Base-by-base conservation (phyloP, 2,797 vertebrate species). In the Lutjanus argentimaculatus region DNA sequence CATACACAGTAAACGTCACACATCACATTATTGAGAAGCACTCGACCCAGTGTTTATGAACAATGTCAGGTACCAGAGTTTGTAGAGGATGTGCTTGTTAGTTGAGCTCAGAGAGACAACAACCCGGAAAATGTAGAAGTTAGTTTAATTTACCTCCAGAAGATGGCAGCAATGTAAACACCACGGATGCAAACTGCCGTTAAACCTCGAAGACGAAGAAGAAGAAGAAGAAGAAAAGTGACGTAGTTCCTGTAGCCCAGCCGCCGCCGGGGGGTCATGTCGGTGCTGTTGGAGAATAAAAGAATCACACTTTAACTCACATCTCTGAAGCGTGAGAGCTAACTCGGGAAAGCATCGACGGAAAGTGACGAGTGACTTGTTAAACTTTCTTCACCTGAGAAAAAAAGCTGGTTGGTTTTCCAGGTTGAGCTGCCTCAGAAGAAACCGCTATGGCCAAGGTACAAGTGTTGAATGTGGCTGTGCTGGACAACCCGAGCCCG, bases 401-500 rank as follows among this genome's bases (percentile, higher is more conserved):
- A 6, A 42, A 45, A 45, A 70, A 48, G 49, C 19, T 9, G 2
- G 21, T 70, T 17, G 7, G 3, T 58, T 72, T 49, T 48, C n/a
- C 6, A 72, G 71, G 14, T 84, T 16, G 48, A 63, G 15, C 25
- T 59, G 16, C 19, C 1, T 66, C 13, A 21, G 52, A 75, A 73
- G 43, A 80, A 0, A 67, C 9, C 69, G 70, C 53, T 22, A 97
- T 97, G 97, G 96, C 96, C 40, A 97, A 97, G 85, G 97, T 97
- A 46, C 96, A 97, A 77, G 96, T 97, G 72, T 85, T 97, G 82
- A 97, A 97, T 53, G 96, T 97, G 40, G 94, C 95, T 61, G 95
- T 97, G 6, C 86, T 97, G 92, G 96, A 97, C 86, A 97, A 97
- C 81, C 96, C 97, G 48, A 96, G 96, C 59, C 95, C 95, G 1